These are phyloP conservation scores for Sycophila texana DNA, from an alignment of 2,888 invertebrate genomes.

Conservation along the genomic window DNA sequence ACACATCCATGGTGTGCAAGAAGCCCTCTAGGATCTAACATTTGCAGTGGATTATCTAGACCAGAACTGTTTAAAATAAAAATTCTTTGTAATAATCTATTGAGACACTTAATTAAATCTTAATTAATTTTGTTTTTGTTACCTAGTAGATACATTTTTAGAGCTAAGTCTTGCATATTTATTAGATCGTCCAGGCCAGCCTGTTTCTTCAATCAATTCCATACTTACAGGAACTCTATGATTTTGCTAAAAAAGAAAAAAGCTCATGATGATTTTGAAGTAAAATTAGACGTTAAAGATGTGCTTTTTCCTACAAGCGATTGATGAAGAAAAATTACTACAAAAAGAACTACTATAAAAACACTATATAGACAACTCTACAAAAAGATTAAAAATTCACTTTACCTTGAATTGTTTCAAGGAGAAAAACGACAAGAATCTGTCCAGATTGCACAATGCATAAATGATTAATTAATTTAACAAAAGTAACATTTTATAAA, in stretches of 20 bases:
- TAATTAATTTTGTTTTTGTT: slow-evolving; percentile 34
- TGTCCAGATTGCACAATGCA: slow-evolving; percentile 66
- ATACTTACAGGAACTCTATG: slow-evolving; percentile 66
- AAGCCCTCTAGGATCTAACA: slow-evolving; percentile 79
- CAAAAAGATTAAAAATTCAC: slow-evolving; percentile 56
- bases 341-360: background rate
- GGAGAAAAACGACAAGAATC: slow-evolving; percentile 70
- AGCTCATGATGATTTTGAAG: background rate
- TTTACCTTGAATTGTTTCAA: slow-evolving; percentile 67
- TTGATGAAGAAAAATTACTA: slow-evolving; percentile 19
- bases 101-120: background rate
- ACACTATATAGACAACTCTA: background rate
- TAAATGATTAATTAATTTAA: slow-evolving; percentile 58
- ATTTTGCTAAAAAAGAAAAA: slow-evolving; percentile 64
- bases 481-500: slow-evolving; percentile 15
- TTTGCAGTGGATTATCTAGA: slow-evolving; percentile 79
- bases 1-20: slow-evolving; percentile 72
- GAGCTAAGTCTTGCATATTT: slow-evolving; percentile 67
- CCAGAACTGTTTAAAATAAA: slow-evolving; percentile 67
- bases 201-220: slow-evolving; percentile 68
- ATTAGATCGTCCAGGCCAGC: slow-evolving; percentile 66
- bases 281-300: background rate
- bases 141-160: slow-evolving; percentile 67
- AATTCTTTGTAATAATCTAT: background rate
- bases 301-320: slow-evolving; percentile 6